Base-by-base conservation (phyloP, 2,113 vertebrate species). In the Lasiurus cinereus region DNA sequence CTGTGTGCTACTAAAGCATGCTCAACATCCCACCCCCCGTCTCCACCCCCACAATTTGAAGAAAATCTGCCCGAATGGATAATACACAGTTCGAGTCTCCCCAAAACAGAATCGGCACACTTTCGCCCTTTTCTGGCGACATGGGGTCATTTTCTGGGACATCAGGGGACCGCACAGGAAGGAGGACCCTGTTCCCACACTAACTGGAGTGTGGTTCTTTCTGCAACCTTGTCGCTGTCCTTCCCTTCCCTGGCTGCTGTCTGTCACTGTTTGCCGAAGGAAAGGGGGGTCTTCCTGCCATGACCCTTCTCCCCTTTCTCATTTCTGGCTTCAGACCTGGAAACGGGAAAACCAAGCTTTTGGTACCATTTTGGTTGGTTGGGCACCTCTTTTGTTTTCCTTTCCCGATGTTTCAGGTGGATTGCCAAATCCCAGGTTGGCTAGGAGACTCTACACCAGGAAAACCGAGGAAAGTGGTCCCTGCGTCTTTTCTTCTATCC, bases 61-160 rank as follows among this genome's bases (percentile, higher is more conserved):
- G 8, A 19, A 67, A 67, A 66, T 46, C 52, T 85, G 89, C 48
- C 39, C 22, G 3, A 43, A 13, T 52, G n/a, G 22, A 46, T 36
- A 50, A 67, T 73, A 39, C 19, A 50, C 6, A 70, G 52, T 54
- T 91, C 43, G 48, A 72, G 31, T 11, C 2, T 94, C 62, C 72
- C n/a, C 33, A 33, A 33, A 83, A 33, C 62, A 95, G 16, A 77
- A 6, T 27, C 4, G 27, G 43, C 21, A 36, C 19, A 13, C 21
- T 22, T 24, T 76, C 36, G 74, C 19, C 31, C 6, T 89, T 88
- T 86, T 64, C 76, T 90, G 90, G 90, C 88, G 64, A 21, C n/a
- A 33, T 19, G 8, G 27, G 10, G 27, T 56, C 78, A 73, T 9
- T 85, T 24, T 33, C 70, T 67, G 52, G 50, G 56, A n/a, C 29